These are phyloP conservation scores for Didymodactylos carnosus DNA, from an alignment of 2,888 invertebrate species.

Conservation along the genomic window DNA sequence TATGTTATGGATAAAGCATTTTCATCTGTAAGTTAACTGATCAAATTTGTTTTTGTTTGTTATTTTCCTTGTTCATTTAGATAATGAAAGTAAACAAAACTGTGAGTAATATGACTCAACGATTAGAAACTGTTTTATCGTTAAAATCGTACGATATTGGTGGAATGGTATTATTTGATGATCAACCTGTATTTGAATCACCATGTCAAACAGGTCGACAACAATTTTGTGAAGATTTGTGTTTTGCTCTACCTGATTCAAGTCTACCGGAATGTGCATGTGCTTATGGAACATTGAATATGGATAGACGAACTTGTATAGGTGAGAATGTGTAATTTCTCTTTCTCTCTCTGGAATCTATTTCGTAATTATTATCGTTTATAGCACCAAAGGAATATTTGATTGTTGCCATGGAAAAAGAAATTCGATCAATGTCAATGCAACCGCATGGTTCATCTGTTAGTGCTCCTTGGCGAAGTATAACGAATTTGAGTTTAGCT, in stretches of 20 bases:
- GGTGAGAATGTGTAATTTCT: slow-evolving; percentile 24
- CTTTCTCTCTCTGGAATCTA: background rate
- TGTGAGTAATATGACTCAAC: background rate
- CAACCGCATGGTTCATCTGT: slow-evolving; percentile 44
- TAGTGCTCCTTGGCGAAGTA: slow-evolving; percentile 56
- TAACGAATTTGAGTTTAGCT: slow-evolving; percentile 41
- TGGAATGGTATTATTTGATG: background rate
- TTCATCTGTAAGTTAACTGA: background rate
- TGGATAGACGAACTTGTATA: slow-evolving; percentile 47
- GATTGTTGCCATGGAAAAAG: slow-evolving; percentile 76
- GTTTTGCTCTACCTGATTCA: slow-evolving; percentile 62
- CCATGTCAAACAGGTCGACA: background rate
- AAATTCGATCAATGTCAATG: slow-evolving; percentile 70
- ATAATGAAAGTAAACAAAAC: background rate
- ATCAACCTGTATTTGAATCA: background rate
- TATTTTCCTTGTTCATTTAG: background rate
- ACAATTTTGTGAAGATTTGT: slow-evolving; percentile 61
- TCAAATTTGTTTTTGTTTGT: background rate
- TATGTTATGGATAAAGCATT: background rate
- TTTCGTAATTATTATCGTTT: slow-evolving; percentile 13
- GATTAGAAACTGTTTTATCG: background rate
- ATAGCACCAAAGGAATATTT: slow-evolving; percentile 61
- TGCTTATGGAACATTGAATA: slow-evolving; percentile 58
- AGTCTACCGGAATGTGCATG: slow-evolving; percentile 55
- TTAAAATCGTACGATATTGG: background rate